Percentiles rank a stretch among this genome's conserved stretches.
Conservation (phyloP, 64 coral and sea anemone species). For the Porites australiensis region DNA sequence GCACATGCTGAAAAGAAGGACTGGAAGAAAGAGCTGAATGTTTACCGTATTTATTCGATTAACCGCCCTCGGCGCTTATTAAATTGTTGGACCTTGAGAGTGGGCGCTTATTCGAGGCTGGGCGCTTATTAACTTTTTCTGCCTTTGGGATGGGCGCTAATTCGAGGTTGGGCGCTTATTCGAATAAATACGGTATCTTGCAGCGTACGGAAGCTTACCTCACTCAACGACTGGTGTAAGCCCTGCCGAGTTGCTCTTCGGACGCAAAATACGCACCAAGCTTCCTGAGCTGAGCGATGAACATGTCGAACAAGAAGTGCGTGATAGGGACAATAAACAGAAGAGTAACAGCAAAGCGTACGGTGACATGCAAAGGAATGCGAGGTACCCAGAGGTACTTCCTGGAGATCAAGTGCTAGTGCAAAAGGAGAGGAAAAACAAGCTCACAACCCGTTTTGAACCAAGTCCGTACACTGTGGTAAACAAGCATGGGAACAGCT, state of each 20-base stretch:
- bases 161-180: no score
- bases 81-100: no score
- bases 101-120: no score
- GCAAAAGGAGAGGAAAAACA: conserved; percentile 25
- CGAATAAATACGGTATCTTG: no score
- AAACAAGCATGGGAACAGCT: conserved; percentile 27
- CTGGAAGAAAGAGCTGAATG: conserved; percentile 36
- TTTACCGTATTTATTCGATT: no score
- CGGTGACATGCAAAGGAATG: background rate
- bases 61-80: no score
- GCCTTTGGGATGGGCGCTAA: no score
- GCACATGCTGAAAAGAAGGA: conserved; percentile 28
- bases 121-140: no score
- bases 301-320: conserved; percentile 32
- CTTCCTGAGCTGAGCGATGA: conserved; percentile 32
- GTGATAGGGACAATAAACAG: conserved; percentile 27
- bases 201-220: background rate
- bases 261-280: conserved; percentile 37
- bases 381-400: conserved; percentile 4
- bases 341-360: conserved; percentile 27
- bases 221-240: conserved; percentile 20
- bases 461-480: background rate
- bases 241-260: conserved; percentile 36
- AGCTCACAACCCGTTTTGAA: conserved; percentile 28
- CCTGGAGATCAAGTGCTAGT: conserved; percentile 24